Evolutionary conservation across 2,888 invertebrate species (phyloP), one percentile per base, ranked within the genome.

Genomic region (Coenonympha glycerion): DNA sequence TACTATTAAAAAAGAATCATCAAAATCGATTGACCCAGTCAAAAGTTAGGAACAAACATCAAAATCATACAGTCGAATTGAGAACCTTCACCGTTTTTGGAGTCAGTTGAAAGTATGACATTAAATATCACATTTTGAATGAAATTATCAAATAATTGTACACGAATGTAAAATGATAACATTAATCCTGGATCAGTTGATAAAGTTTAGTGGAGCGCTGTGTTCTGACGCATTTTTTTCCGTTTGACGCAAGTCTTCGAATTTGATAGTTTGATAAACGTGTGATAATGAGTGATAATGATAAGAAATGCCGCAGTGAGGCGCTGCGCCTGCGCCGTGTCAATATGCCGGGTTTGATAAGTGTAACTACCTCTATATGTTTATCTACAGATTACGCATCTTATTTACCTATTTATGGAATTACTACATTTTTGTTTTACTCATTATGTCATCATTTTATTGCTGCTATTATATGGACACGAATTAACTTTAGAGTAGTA

Each of bases 201-300:
- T 52, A 45, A 55, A 31, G 6, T 42, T 34, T 6, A 28, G 34
- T 24, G 19, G 13, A 40, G 15, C n/a, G n/a, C n/a, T n/a, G n/a
- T 60, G 63, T 61, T 65, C 59, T 79, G 78, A 79, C 79, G 79
- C 72, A 77, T 61, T 58, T 54, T 54, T 54, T 45, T 52, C 57
- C 31, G 55, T 64, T 70, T 79, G 78, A 77, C 78, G 78, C 74
- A 79, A 65, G 61, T 64, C 68, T 69, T 69, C 58, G 52, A 58
- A 58, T 52, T 63, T 64, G 73, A 73, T 74, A 69, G 65, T 53
- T 58, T 31, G 33, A 44, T 39, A 39, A 39, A 15, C 15, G 37
- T 8, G 13, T 39, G 39, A 39, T 39, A 24, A 24, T 31, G 31
- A 33, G 11, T 57, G 62, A 65, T 71, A 68, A 64, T 61, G 66